Evolutionary conservation across 2,113 vertebrate species (phyloP).

Genomic region (Nicator chloris): DNA sequence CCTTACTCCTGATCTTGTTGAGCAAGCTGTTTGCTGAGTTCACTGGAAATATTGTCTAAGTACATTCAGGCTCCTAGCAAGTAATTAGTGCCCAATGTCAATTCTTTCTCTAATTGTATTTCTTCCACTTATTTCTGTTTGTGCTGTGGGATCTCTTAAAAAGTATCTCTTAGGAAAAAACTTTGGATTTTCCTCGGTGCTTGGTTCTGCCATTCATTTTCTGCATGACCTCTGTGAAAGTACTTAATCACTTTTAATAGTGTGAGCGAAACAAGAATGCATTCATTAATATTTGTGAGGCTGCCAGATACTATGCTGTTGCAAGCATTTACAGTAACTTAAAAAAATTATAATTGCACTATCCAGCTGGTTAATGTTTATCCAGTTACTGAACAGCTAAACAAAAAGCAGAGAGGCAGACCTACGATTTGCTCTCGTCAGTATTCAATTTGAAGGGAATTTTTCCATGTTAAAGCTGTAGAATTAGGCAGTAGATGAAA

Average conservation of each 20-base stretch:
- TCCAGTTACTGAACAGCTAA: conserved; percentile 42
- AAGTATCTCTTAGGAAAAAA: neutral
- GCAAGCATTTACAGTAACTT: conserved; percentile 45
- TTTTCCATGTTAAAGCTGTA: conserved; percentile 19
- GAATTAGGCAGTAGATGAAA: conserved; percentile 26
- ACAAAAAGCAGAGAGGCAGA: conserved; percentile 28
- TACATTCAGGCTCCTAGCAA: neutral
- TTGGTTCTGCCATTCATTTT: conserved; percentile 38
- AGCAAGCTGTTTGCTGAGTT: conserved; percentile 22
- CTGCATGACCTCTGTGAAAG: conserved; percentile 48
- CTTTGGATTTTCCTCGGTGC: conserved; percentile 3
- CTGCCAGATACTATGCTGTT: conserved; percentile 32
- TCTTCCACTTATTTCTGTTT: neutral
- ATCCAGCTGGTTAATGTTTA: conserved; percentile 61
- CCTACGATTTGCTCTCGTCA: neutral
- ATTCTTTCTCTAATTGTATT: conserved; percentile 1
- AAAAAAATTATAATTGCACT: conserved; percentile 45
- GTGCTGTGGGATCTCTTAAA: neutral
- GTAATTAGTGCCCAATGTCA: conserved; percentile 12
- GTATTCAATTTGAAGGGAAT: conserved; percentile 18
- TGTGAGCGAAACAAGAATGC: conserved; percentile 44
- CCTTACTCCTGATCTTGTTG: conserved; percentile 18
- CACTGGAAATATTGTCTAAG: neutral
- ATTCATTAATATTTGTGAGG: conserved; percentile 59
- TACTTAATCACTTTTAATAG: conserved; percentile 52